These are phyloP conservation scores for Lethrus apterus DNA, from an alignment of 1,140 invertebrate species.

Conservation along the genomic window DNA sequence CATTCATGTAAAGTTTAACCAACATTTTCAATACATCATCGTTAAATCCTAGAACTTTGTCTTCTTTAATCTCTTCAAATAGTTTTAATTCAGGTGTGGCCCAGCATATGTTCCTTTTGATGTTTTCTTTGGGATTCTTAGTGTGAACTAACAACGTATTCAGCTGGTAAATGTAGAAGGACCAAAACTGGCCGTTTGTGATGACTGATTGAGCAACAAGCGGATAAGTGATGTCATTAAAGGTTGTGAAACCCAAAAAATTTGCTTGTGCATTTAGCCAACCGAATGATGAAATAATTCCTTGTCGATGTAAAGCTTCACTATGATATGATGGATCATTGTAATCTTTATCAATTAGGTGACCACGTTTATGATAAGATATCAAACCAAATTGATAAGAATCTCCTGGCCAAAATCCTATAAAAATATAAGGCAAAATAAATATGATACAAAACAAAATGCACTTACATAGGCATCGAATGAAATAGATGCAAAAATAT, in stretches of 20 bases:
- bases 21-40: slow-evolving; percentile 68
- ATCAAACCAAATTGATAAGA: slow-evolving; percentile 64
- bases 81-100: slow-evolving; percentile 62
- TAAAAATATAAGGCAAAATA: too few relatives aligned
- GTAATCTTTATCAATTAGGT: slow-evolving; percentile 43
- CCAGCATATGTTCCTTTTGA: slow-evolving; percentile 73
- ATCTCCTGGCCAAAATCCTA: slow-evolving; percentile 76
- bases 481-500: slow-evolving; percentile 19
- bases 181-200: slow-evolving; percentile 76
- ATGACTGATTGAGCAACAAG: slow-evolving; percentile 75
- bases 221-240: slow-evolving; percentile 82
- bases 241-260: slow-evolving; percentile 81
- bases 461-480: background rate
- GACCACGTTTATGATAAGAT: slow-evolving; percentile 59
- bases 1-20: slow-evolving; percentile 67
- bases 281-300: slow-evolving; percentile 66
- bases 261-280: slow-evolving; percentile 75
- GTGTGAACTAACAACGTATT: slow-evolving; percentile 69
- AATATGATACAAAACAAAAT: too few relatives aligned
- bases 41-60: slow-evolving; percentile 71
- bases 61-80: slow-evolving; percentile 65
- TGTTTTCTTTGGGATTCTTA: slow-evolving; percentile 55
- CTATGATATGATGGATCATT: slow-evolving; percentile 45
- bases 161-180: slow-evolving; percentile 80
- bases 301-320: slow-evolving; percentile 62